Evolutionary conservation across 2,888 invertebrate genomes (phyloP), one percentile per base, ranked within the genome.

Genomic region (Mythimna loreyi): DNA sequence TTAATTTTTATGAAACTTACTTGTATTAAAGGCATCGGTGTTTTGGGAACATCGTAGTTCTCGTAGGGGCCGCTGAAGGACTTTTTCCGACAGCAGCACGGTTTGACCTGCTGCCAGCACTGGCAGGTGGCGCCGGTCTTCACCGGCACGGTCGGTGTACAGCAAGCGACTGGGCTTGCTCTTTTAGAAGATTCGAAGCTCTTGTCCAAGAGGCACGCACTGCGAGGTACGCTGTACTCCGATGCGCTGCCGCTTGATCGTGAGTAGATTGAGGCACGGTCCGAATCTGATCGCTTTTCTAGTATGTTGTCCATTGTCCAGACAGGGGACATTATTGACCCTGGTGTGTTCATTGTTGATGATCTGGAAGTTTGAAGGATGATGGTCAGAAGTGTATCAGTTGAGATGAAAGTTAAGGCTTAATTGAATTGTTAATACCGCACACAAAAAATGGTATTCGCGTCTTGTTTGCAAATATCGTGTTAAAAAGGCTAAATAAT

Each of bases 1-100:
- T 5, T 36, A 25, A 52, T 47, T 60, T 45, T 67, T n/a, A 28
- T 69, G 9, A 52, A 43, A 25, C 65, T 83, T 81, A 95, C 94
- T 91, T 94, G 93, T 92, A 96, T 93, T 91, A 96, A 87, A 85
- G 94, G 92, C 96, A 94, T 94, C n/a, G 96, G 97, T 69, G 96
- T 96, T 93, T 97, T 97, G 82, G 98, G 98, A 84, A 98, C 96
- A 90, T 98, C 98, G 87, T 98, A 98, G 90, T 98, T 98, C 86
- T 98, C 97, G 87, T 97, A 98, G 2, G 97, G 97, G 52, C 97
- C 97, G 58, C 94, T 93, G 84, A 93, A 94, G 52, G 89, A 63
- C 83, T 95, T 95, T 86, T 94, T 94, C 78, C 93, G 87, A 75
- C 93, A 93, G 78, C 92, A 90, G 88, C 93, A 92, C 36, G 93